Percentiles rank a stretch among this genome's conserved stretches.
Conservation (phyloP, 2,888 invertebrate genomes). For the Antheraea yamamai region DNA sequence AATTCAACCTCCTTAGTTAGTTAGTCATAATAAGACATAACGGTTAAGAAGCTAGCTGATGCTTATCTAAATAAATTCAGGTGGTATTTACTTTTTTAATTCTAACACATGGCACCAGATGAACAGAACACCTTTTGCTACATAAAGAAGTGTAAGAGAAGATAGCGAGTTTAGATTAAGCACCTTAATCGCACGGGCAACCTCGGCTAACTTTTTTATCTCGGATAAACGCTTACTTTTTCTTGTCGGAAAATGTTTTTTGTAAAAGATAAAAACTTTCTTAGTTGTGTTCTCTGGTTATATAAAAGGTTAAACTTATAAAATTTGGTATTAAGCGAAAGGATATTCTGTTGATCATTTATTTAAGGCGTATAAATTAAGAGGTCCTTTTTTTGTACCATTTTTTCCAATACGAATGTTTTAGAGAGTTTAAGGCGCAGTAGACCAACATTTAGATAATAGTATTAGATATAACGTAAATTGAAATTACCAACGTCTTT, state of each 20-base stretch:
- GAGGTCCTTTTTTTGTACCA: too few relatives aligned
- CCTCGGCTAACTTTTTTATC: constrained; percentile 18
- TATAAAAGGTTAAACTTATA: not conserved
- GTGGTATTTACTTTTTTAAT: not conserved
- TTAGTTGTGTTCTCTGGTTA: not conserved
- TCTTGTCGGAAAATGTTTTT: constrained; percentile 14
- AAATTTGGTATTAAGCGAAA: too few relatives aligned
- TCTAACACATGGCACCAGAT: constrained; percentile 8
- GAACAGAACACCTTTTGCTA: constrained; percentile 5
- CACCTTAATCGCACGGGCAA: constrained; percentile 14
- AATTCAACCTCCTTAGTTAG: too few relatives aligned
- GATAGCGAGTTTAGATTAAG: constrained; percentile 16
- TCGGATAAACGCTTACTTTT: constrained; percentile 12
- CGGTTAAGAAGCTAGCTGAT: not conserved
- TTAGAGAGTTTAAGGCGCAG: too few relatives aligned
- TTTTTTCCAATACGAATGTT: too few relatives aligned
- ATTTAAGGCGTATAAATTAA: too few relatives aligned
- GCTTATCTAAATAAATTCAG: not conserved
- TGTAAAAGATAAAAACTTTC: not conserved
- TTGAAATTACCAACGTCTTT: too few relatives aligned
- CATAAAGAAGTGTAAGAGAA: constrained; percentile 24
- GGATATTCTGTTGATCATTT: too few relatives aligned
- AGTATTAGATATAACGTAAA: too few relatives aligned
- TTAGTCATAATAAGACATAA: too few relatives aligned
- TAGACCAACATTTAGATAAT: too few relatives aligned